A percentile compares a stretch with the other conserved stretches of the same genome.
Conservation (phyloP, 2,113 vertebrate species). For the Sylvietta virens region DNA sequence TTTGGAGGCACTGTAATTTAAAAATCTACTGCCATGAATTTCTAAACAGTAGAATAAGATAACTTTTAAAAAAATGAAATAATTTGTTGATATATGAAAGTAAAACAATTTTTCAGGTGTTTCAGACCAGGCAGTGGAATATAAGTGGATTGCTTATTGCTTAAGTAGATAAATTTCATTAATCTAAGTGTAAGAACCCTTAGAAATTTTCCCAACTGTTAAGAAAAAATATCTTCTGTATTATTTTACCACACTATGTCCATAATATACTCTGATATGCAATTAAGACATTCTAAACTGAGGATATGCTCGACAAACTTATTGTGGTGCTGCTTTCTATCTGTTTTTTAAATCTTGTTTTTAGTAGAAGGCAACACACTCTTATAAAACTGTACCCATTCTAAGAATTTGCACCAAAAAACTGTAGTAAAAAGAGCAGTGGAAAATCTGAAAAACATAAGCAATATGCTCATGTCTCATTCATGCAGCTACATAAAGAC, state of each 20-base stretch:
- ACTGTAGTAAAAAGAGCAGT: background rate
- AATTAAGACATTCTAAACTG: background rate
- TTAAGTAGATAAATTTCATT: background rate
- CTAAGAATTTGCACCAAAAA: background rate
- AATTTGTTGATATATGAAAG: background rate
- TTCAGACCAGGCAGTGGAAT: background rate
- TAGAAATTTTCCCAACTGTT: background rate
- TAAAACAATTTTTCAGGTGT: background rate
- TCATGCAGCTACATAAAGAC: background rate
- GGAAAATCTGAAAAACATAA: background rate
- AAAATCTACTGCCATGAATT: background rate
- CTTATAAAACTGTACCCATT: background rate
- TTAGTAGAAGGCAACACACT: background rate
- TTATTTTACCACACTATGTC: background rate
- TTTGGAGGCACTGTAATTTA: background rate
- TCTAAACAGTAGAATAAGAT: background rate
- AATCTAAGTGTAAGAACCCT: background rate
- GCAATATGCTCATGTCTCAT: accelerated
- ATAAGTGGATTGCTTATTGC: background rate
- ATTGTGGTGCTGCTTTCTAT: background rate
- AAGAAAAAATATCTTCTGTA: background rate
- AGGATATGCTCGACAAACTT: background rate
- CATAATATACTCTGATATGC: background rate
- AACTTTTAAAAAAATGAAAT: background rate
- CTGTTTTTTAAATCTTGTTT: background rate